Conservation (phyloP, 2,888 invertebrate species). For the Congeria kusceri region DNA sequence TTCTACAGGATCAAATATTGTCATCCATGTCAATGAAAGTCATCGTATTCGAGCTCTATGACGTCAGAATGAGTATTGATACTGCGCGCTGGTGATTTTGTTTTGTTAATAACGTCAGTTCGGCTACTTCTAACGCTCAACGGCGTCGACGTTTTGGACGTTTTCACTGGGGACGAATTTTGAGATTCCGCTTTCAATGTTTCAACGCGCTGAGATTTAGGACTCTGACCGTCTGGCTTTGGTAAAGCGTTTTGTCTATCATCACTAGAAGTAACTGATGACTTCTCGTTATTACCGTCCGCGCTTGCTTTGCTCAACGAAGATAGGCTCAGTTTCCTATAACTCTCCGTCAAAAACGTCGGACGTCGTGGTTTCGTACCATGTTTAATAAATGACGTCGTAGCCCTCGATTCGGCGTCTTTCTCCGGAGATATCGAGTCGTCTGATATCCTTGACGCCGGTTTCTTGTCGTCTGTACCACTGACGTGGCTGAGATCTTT, state of each 20-base stretch:
- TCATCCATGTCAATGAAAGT: conserved; percentile 81
- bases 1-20: conserved; percentile 77
- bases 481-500: conserved; percentile 45
- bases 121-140: conserved; percentile 67
- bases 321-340: conserved; percentile 63
- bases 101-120: conserved; percentile 62
- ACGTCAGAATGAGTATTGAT: conserved; percentile 76
- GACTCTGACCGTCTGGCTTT: conserved; percentile 81
- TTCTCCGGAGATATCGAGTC: conserved; percentile 67
- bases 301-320: conserved; percentile 45
- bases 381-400: conserved; percentile 76
- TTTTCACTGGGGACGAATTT: conserved; percentile 52
- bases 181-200: conserved; percentile 40
- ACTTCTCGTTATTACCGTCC: conserved; percentile 46
- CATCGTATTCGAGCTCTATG: conserved; percentile 80
- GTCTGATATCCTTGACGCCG: conserved; percentile 71
- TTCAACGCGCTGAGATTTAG: conserved; percentile 73
- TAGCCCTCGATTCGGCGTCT: conserved; percentile 56
- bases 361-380: conserved; percentile 72
- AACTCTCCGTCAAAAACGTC: conserved; percentile 76
- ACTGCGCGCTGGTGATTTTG: conserved; percentile 78
- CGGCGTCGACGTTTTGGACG: conserved; percentile 70
- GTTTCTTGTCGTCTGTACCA: conserved; percentile 60
- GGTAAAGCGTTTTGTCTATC: conserved; percentile 77
- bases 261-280: conserved; percentile 56